A percentile compares a stretch with the other conserved stretches of the same genome.
These are phyloP conservation scores for Lycocorax pyrrhopterus DNA, from an alignment of 2,113 vertebrate genomes.

Conservation along the genomic window DNA sequence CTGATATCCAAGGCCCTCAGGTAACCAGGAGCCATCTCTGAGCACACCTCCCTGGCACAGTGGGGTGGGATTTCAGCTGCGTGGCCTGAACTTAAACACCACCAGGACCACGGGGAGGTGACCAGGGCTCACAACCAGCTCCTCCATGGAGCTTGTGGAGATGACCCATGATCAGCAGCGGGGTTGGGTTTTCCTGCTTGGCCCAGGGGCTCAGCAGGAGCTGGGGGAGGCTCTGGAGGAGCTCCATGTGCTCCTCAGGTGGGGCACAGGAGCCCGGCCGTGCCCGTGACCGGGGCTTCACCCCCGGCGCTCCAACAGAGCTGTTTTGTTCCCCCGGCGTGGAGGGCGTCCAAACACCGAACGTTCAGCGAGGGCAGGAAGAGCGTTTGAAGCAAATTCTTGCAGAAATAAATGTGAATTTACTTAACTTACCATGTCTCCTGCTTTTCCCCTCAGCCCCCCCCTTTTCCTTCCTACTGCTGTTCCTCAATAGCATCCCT, in stretches of 20 bases:
- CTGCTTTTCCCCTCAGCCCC: slow-evolving; percentile 48
- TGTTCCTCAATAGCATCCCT: slow-evolving; percentile 60
- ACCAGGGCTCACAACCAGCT: background rate
- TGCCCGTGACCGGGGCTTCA: slow-evolving; percentile 53
- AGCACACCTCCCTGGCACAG: background rate
- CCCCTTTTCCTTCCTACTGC: slow-evolving; percentile 56
- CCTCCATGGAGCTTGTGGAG: background rate
- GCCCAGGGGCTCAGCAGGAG: background rate
- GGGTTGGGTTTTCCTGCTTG: background rate
- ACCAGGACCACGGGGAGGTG: background rate
- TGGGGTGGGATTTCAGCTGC: background rate
- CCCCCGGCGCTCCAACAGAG: slow-evolving; percentile 45
- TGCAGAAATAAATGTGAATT: slow-evolving; percentile 70
- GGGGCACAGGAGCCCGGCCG: background rate
- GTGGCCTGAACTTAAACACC: background rate
- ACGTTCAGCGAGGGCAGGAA: slow-evolving; percentile 53
- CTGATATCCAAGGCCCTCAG: background rate
- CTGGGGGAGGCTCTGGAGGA: background rate
- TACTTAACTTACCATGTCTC: slow-evolving; percentile 72
- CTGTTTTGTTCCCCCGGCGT: slow-evolving; percentile 34
- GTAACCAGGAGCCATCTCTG: background rate
- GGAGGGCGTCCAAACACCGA: slow-evolving; percentile 49
- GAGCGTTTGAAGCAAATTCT: slow-evolving; percentile 63
- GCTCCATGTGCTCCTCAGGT: background rate
- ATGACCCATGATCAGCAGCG: background rate